These are phyloP conservation scores for Grus americana DNA, from an alignment of 2,113 vertebrate genomes.

Conservation along the genomic window DNA sequence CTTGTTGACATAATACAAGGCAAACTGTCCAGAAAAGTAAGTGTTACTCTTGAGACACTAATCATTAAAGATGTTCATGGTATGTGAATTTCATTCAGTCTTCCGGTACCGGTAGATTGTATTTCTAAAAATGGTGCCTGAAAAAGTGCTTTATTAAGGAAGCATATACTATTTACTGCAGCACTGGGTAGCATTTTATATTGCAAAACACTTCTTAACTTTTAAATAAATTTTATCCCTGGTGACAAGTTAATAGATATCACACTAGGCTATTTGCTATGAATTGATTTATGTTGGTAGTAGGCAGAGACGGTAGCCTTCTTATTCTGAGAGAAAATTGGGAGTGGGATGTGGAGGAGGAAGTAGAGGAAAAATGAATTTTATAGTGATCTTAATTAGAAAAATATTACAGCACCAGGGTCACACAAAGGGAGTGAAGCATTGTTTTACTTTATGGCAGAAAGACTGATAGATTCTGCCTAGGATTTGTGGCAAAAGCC, in stretches of 20 bases:
- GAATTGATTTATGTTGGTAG: constrained; percentile 69
- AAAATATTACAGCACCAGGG: constrained; percentile 53
- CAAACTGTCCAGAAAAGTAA: constrained; percentile 53
- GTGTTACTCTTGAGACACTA: constrained; percentile 47
- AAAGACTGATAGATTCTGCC: constrained; percentile 26
- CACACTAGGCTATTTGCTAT: constrained; percentile 59
- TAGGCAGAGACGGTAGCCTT: constrained; percentile 36
- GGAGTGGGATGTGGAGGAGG: constrained; percentile 20
- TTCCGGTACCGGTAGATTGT: constrained; percentile 17
- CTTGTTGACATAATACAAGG: constrained; percentile 36
- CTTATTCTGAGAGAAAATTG: constrained; percentile 63
- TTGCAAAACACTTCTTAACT: constrained; percentile 48
- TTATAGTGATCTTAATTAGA: constrained; percentile 63
- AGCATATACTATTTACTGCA: constrained; percentile 51
- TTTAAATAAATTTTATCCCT: constrained; percentile 73
- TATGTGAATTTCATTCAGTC: constrained; percentile 48
- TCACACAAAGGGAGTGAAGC: not conserved
- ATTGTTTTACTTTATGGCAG: not conserved
- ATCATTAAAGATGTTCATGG: constrained; percentile 37
- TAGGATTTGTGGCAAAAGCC: not conserved
- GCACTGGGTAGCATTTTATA: constrained; percentile 36
- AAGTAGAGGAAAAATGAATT: constrained; percentile 60
- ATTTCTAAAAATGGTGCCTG: constrained; percentile 47
- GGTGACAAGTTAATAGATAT: constrained; percentile 71
- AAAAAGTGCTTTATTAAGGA: constrained; percentile 32